Base-by-base conservation (phyloP, 2,113 vertebrate species). In the Anarhynchus alexandrinus region DNA sequence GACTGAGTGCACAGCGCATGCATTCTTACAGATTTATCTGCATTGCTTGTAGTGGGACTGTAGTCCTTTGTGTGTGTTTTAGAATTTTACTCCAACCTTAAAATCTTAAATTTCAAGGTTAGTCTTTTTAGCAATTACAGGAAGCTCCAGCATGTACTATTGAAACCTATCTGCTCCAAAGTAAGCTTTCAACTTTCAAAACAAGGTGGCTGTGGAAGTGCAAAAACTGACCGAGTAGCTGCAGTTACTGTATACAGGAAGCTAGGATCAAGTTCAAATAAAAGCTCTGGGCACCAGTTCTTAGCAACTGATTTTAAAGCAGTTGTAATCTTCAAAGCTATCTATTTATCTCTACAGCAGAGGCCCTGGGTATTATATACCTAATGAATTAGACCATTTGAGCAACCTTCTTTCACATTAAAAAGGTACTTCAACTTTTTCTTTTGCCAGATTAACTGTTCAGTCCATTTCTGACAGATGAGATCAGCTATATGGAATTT, bases 181-280 rank as follows among this genome's bases (percentile, higher is more conserved):
- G 87, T 40, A 65, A 91, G 82, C 82, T 82, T 94, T 82, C 95
- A 94, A 90, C 91, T 86, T 96, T 90, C 80, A 83, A 96, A 96
- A 94, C 71, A 84, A 94, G 90, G 91, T 93, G 78, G 85, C 83
- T 85, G 67, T 95, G 86, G 90, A 96, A 96, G 87, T 91, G 87
- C 82, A 97, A 95, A 54, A 72, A 64, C 34, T 82, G 55, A 22
- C 62, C 22, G 67, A 93, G 94, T 38, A 94, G 97, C 96, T 96
- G 97, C 83, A 93, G 94, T 95, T 91, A 97, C 95, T 93, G 90
- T 95, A 77, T 49, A 95, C 96, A 97, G 95, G 96, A 97, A 97
- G 90, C 86, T 47, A 38, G 62, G 97, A 97, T 97, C 96, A 97
- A 96, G 93, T 97, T 97, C 91, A 96, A 89, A 96, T 96, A 94